Base-by-base conservation (phyloP, 1,140 invertebrate species). In the Belonocnema kinseyi region DNA sequence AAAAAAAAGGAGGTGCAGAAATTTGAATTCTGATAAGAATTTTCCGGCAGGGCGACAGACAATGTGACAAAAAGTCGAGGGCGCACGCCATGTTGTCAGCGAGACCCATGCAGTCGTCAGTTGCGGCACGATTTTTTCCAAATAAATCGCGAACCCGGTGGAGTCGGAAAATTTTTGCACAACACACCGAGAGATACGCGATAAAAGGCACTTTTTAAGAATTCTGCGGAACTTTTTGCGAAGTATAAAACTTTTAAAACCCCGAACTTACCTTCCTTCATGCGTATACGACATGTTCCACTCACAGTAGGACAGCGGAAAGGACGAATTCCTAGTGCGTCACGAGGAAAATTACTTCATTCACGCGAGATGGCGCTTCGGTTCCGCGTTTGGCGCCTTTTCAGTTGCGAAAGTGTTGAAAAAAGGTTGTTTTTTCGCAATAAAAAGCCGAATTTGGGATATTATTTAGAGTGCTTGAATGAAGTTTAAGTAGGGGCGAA, bases 221-320 rank as follows among this genome's bases (percentile, higher is more conserved):
- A 66, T 66, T 66, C 6, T 26, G 33, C 40, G 21, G 26, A 74
- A 26, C 50, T 73, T 51, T 75, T 73, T 51, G 11, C 1, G 13
- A 21, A 19, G 52, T 1, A 14, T 0, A 73, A 78, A 46, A 81
- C 78, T 66, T 66, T 66, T 66, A 40, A 87, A 87, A 87, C 84
- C 79, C 54, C 51, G 83, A 91, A 93, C 93, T 94, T 94, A 95
- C 95, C 94, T 94, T 93, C 93, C 93, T 91, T 95, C 94, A 90
- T 93, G 91, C 88, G 93, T 93, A 93, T 93, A 94, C 90, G 94
- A 95, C 95, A 95, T 95, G 94, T 94, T 95, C 92, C 92, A 93
- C 93, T 94, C 92, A 92, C 93, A 92, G 92, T 93, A 92, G 92
- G 91, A 93, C 93, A 93, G 93, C 93, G 93, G 93, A 95, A 95